These are phyloP conservation scores for Conopomorpha cramerella DNA, from an alignment of 1,140 invertebrate species.

Conservation along the genomic window DNA sequence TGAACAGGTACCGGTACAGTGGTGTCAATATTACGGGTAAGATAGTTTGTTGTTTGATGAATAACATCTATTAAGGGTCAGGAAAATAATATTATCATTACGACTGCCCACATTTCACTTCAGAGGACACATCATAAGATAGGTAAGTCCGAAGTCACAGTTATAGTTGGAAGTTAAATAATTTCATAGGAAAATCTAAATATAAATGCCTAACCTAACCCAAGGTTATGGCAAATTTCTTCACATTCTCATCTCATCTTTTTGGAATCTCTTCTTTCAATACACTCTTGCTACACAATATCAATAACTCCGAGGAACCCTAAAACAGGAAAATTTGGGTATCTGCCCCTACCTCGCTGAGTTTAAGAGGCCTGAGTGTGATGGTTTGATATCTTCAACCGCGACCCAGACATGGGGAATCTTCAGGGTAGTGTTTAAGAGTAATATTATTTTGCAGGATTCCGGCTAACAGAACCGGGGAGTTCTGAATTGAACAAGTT, in stretches of 20 bases:
- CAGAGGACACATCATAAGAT: no score
- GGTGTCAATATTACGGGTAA: conserved; percentile 82
- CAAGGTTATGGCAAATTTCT: no score
- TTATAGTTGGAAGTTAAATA: not conserved
- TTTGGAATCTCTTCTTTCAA: no score
- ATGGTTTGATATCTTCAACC: not conserved
- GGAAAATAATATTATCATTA: no score
- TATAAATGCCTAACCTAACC: no score
- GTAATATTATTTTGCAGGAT: conserved; percentile 16
- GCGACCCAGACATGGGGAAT: not conserved
- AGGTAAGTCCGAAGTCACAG: no score
- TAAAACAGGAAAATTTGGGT: no score
- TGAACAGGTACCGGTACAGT: conserved; percentile 79
- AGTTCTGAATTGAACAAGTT: conserved; percentile 19
- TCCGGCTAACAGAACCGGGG: conserved; percentile 25
- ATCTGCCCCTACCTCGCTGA: no score
- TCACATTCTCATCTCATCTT: no score
- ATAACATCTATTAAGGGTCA: not conserved
- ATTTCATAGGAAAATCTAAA: not conserved
- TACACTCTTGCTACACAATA: not conserved
- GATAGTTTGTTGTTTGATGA: conserved; percentile 1
- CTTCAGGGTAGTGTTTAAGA: not conserved
- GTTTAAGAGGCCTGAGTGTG: no score
- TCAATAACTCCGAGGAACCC: not conserved
- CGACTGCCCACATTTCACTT: no score